Evolutionary conservation across 2,113 vertebrate species (phyloP).

Genomic region (Atherinomorus stipes): DNA sequence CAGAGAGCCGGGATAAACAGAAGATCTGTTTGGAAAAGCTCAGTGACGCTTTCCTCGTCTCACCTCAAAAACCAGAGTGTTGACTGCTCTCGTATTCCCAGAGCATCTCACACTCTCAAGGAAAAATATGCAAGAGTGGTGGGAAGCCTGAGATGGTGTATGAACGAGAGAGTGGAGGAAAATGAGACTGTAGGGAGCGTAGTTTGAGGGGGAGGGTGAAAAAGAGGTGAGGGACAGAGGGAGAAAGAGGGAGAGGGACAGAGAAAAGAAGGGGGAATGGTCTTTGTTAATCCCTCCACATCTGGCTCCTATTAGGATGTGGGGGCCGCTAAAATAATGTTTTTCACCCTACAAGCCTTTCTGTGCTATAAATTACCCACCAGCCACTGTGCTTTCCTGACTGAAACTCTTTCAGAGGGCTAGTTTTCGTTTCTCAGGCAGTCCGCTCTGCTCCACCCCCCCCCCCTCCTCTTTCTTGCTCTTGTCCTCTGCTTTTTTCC

Average conservation of each 20-base stretch:
- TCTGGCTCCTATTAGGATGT: slow-evolving; percentile 87
- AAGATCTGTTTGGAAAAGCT: slow-evolving; percentile 66
- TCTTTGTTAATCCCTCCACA: slow-evolving; percentile 85
- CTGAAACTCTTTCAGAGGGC: slow-evolving; percentile 71
- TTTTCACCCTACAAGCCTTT: slow-evolving; percentile 88
- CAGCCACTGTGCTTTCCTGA: slow-evolving; percentile 83
- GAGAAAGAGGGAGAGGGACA: slow-evolving; percentile 43
- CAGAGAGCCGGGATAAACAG: slow-evolving; percentile 36
- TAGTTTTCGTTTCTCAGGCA: slow-evolving; percentile 73
- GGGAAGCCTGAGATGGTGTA: slow-evolving; percentile 39
- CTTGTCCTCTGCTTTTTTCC: slow-evolving; percentile 52
- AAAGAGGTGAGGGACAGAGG: slow-evolving; percentile 34
- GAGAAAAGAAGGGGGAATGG: slow-evolving; percentile 62
- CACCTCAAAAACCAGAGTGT: slow-evolving; percentile 74
- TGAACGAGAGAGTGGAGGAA: slow-evolving; percentile 61
- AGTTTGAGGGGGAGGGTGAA: slow-evolving; percentile 27
- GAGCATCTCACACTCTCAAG: slow-evolving; percentile 67
- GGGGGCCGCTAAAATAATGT: slow-evolving; percentile 88
- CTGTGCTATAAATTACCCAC: slow-evolving; percentile 87
- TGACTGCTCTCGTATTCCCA: slow-evolving; percentile 73
- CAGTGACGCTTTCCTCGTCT: slow-evolving; percentile 51
- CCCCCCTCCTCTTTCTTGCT: slow-evolving; percentile 29
- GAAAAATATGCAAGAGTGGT: slow-evolving; percentile 65
- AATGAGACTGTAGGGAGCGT: slow-evolving; percentile 68
- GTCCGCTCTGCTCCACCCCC: slow-evolving; percentile 53